phyloP scores from a whole-genome alignment of 2,888 invertebrate genomes.

The Fabriciana adippe region DNA sequence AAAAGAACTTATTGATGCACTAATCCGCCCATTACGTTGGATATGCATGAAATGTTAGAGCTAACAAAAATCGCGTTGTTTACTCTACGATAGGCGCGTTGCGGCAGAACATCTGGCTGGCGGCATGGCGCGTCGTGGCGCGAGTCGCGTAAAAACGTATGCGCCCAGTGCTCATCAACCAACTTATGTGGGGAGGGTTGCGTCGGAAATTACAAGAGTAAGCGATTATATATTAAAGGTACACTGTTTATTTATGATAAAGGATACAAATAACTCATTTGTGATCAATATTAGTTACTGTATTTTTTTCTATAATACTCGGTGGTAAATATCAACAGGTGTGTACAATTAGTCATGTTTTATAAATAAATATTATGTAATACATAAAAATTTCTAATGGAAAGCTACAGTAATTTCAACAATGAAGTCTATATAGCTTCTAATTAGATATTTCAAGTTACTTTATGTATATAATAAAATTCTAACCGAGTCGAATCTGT shows the following conservation, averaged over 20 bases:
- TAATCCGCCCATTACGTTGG: conserved; percentile 3
- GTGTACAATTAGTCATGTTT: no score
- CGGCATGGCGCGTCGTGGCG: conserved; percentile 45
- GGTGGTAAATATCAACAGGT: no score
- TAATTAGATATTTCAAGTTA: no score
- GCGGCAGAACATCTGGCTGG: conserved; percentile 50
- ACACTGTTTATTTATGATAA: background rate
- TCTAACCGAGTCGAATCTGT: no score
- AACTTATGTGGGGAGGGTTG: conserved; percentile 47
- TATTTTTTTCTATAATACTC: no score
- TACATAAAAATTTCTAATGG: no score
- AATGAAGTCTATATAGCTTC: no score
- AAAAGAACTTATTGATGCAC: conserved; percentile 2
- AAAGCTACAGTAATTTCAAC: no score
- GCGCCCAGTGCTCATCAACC: conserved; percentile 57
- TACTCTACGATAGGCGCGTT: conserved; percentile 40
- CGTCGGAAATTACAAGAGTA: conserved; percentile 32
- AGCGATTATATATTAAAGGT: conserved; percentile 20
- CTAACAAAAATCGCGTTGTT: conserved; percentile 38
- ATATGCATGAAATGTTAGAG: conserved; percentile 15
- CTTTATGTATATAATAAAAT: no score
- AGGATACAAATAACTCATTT: background rate
- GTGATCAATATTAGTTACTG: background rate
- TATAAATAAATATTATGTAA: no score
- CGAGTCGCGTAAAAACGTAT: conserved; percentile 45